Evolutionary conservation across 2,113 vertebrate genomes (phyloP).

Genomic region (Myrmecobius fasciatus): DNA sequence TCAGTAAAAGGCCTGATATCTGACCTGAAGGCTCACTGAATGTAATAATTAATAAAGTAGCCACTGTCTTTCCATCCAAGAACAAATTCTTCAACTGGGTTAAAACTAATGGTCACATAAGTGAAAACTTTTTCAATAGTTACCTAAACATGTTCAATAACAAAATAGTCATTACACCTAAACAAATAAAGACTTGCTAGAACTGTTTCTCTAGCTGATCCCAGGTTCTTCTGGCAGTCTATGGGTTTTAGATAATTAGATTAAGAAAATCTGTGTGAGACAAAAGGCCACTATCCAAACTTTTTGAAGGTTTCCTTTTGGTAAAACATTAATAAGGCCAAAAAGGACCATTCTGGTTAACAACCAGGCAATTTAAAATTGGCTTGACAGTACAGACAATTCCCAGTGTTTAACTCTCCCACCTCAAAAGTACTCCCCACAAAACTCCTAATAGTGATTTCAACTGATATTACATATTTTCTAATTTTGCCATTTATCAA

Average conservation of each 20-base stretch:
- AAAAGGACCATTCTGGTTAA: slow-evolving; percentile 24
- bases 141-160: too few relatives aligned
- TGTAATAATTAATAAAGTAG: background rate
- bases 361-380: background rate
- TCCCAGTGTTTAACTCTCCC: too few relatives aligned
- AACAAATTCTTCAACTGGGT: background rate
- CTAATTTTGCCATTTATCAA: too few relatives aligned
- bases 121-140: too few relatives aligned
- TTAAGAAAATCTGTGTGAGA: background rate
- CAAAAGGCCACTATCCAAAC: background rate
- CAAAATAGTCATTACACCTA: background rate
- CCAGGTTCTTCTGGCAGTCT: background rate
- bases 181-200: background rate
- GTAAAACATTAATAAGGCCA: slow-evolving; percentile 17
- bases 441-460: too few relatives aligned
- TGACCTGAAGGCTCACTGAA: background rate
- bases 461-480: too few relatives aligned
- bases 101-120: too few relatives aligned
- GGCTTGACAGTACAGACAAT: background rate
- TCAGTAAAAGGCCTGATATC: background rate
- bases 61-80: background rate
- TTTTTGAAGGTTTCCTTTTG: background rate
- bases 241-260: slow-evolving; percentile 24
- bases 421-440: too few relatives aligned
- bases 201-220: slow-evolving; percentile 17